Evolutionary conservation across 2,797 vertebrate species (phyloP), one percentile per base, ranked within the genome.

Genomic region (Poliocrania exsul): DNA sequence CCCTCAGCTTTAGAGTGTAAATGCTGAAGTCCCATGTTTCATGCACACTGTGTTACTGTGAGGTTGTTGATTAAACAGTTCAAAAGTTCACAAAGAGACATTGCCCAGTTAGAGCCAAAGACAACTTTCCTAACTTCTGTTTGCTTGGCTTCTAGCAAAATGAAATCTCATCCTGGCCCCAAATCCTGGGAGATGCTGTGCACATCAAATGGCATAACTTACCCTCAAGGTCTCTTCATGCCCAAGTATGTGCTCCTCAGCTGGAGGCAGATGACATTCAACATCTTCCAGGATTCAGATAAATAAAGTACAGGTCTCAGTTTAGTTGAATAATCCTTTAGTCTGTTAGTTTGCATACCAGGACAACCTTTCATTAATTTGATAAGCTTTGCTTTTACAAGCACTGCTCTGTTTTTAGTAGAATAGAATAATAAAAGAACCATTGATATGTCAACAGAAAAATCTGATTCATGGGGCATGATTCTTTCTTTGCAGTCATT

Each of bases 371-470:
- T 69, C 25, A 60, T 86, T 89, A 91, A 83, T 77, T 87, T 78
- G 56, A 61, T 90, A 94, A 86, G 58, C 47, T 82, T 87, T 86
- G 81, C 85, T 94, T 92, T 91, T 89, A 73, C 70, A 92, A 91
- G 62, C 58, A 53, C 64, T 77, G 64, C 38, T 70, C 62, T 93
- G 80, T 66, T 96, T 95, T 89, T 62, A 89, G 26, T 93, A 75
- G 75, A 89, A 89, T 38, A 87, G 53, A 85, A 97, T 83, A 93
- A 95, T 88, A 94, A 81, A 90, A 95, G 93, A 85, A 49, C 72
- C 20, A 57, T 38, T 79, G 56, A 57, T 93, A 53, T 24, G 25
- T 91, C 85, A 96, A 79, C 87, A 95, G 79, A 81, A 92, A 49
- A 86, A 60, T 71, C 47, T 57, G 71, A 88, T 90, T 93, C 74